These are phyloP conservation scores for Nesometra sesokonis DNA, from an alignment of 35 echinoderm and acorn worm genomes.

Conservation along the genomic window DNA sequence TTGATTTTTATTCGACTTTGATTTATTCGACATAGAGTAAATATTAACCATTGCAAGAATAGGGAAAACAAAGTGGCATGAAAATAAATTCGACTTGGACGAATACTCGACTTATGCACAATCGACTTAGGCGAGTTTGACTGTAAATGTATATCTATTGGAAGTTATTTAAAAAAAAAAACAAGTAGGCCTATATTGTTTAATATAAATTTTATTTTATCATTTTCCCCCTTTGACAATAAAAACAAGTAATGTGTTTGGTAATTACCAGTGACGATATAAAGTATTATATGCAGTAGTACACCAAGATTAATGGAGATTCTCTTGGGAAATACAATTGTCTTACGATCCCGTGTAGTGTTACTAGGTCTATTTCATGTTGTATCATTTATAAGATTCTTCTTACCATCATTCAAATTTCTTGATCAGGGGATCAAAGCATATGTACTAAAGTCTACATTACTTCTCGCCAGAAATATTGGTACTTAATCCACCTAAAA, in stretches of 20 bases:
- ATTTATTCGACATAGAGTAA: too few species aligned
- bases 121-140: too few species aligned
- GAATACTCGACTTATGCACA: too few species aligned
- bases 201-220: too few species aligned
- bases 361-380: not conserved
- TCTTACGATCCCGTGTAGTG: not conserved
- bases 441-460: not conserved
- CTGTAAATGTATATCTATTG: too few species aligned
- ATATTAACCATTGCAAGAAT: too few species aligned
- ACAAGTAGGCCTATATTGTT: too few species aligned
- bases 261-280: not conserved
- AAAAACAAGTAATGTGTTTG: not conserved
- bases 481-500: not conserved
- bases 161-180: too few species aligned
- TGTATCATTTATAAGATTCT: not conserved
- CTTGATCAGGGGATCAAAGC: not conserved
- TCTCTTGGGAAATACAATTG: not conserved
- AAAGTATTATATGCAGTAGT: not conserved
- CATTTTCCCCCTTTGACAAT: too few species aligned
- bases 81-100: too few species aligned
- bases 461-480: not conserved
- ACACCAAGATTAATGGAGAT: not conserved
- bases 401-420: not conserved
- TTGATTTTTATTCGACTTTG: too few species aligned
- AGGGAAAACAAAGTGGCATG: too few species aligned